Conservation (phyloP, 1,140 invertebrate species). For the Mactra quadrangularis region DNA sequence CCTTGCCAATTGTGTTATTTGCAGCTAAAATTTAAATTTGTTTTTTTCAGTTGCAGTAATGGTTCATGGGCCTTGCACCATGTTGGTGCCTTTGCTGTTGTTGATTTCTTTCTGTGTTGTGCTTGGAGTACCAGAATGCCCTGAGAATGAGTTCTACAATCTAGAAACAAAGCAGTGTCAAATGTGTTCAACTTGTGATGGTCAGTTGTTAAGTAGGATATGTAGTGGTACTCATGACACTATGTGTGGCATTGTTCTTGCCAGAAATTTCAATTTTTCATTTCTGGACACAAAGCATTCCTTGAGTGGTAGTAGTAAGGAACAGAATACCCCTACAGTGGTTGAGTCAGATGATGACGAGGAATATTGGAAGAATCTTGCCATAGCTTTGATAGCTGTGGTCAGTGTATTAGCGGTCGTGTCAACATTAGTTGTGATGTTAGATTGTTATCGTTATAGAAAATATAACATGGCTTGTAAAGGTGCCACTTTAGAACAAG, state of each 20-base stretch:
- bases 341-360: constrained; percentile 25
- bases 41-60: too few relatives aligned
- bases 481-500: constrained; percentile 27
- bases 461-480: constrained; percentile 41
- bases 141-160: constrained; percentile 5
- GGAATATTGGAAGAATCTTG: constrained; percentile 38
- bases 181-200: neutral
- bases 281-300: neutral
- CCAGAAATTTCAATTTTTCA: neutral
- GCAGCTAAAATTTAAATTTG: too few relatives aligned
- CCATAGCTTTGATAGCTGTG: constrained; percentile 49
- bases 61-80: constrained; percentile 4
- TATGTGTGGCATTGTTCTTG: neutral
- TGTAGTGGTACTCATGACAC: constrained; percentile 17
- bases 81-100: neutral
- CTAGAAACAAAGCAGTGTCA: neutral
- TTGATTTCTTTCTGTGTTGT: neutral
- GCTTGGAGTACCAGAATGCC: too few relatives aligned
- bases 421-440: constrained; percentile 23
- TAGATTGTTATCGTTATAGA: constrained; percentile 22
- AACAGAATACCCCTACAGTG: constrained; percentile 22
- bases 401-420: constrained; percentile 29
- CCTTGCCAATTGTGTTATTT: too few relatives aligned
- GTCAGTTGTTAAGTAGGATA: neutral
- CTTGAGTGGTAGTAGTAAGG: neutral